Percentiles rank a stretch among this genome's conserved stretches.
phyloP scores from a whole-genome alignment of 2,888 invertebrate species.

The Agelastica alni region DNA sequence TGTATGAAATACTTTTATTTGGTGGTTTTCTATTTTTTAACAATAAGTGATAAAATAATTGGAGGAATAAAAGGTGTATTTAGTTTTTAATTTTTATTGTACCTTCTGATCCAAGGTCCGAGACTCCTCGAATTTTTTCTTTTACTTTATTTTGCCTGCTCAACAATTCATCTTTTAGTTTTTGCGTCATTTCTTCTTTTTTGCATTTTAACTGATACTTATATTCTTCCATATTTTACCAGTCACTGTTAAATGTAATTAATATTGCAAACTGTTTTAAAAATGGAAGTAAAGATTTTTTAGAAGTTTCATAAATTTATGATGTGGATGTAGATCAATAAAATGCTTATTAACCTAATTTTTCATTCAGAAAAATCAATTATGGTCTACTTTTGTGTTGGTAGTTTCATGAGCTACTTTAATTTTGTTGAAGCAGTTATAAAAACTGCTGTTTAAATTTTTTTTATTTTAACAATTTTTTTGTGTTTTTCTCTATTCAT shows the following conservation, averaged over 20 bases:
- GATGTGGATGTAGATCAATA: conserved; percentile 1
- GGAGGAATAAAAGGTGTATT: too few relatives aligned
- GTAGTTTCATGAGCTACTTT: too few relatives aligned
- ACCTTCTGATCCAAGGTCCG: conserved; percentile 49
- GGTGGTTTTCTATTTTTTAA: too few relatives aligned
- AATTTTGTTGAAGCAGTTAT: too few relatives aligned
- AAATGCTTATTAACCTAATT: not conserved
- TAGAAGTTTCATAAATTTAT: conserved; percentile 1
- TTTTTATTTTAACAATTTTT: too few relatives aligned
- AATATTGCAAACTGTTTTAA: too few relatives aligned
- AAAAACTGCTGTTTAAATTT: too few relatives aligned
- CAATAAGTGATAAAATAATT: not conserved
- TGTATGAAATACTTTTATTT: too few relatives aligned
- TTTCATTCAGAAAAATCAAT: not conserved
- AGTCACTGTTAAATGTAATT: not conserved
- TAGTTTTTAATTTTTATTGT: conserved; percentile 23
- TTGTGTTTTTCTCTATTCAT: too few relatives aligned
- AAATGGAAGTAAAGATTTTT: not conserved
- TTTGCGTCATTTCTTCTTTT: conserved; percentile 41
- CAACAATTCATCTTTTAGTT: conserved; percentile 39
- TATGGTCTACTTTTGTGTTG: not conserved
- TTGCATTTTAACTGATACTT: conserved; percentile 44
- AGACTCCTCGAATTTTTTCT: conserved; percentile 37
- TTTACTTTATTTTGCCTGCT: conserved; percentile 45
- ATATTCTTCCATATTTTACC: conserved; percentile 46